phyloP scores from a whole-genome alignment of 1,140 invertebrate species.

The Orussus abietinus region DNA sequence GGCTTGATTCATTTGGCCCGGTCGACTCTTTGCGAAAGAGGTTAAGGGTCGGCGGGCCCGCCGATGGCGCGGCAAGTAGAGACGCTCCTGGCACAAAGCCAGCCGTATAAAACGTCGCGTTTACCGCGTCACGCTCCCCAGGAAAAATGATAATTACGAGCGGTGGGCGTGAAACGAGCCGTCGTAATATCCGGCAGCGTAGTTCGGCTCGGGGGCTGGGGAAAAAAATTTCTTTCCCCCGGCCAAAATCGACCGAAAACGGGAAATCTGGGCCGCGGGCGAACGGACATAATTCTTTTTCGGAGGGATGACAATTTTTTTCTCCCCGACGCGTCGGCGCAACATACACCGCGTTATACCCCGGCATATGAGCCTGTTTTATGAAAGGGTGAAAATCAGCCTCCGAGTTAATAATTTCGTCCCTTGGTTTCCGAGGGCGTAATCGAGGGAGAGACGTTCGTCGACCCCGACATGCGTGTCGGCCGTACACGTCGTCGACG shows the following conservation, averaged over 20 bases:
- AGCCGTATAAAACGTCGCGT: neutral
- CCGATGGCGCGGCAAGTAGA: neutral
- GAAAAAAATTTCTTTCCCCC: neutral
- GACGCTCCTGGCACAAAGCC: neutral
- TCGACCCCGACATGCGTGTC: too few species aligned
- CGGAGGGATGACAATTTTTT: too few species aligned
- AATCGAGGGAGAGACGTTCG: neutral
- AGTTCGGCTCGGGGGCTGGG: neutral
- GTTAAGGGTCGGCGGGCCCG: too few species aligned
- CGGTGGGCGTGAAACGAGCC: neutral
- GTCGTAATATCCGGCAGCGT: neutral
- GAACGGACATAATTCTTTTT: neutral
- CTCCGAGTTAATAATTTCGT: neutral
- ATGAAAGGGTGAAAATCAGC: too few species aligned
- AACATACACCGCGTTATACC: too few species aligned
- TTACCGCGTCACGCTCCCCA: neutral
- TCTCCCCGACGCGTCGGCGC: too few species aligned
- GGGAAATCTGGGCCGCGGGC: neutral
- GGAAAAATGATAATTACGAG: slow-evolving; percentile 1
- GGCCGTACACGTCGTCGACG: too few species aligned
- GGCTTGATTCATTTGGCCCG: neutral
- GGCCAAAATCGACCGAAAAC: neutral
- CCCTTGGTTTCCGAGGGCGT: neutral
- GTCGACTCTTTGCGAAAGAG: neutral
- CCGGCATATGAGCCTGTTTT: neutral